These are phyloP conservation scores for Emmelina monodactyla DNA, from an alignment of 2,888 invertebrate species.

Conservation along the genomic window DNA sequence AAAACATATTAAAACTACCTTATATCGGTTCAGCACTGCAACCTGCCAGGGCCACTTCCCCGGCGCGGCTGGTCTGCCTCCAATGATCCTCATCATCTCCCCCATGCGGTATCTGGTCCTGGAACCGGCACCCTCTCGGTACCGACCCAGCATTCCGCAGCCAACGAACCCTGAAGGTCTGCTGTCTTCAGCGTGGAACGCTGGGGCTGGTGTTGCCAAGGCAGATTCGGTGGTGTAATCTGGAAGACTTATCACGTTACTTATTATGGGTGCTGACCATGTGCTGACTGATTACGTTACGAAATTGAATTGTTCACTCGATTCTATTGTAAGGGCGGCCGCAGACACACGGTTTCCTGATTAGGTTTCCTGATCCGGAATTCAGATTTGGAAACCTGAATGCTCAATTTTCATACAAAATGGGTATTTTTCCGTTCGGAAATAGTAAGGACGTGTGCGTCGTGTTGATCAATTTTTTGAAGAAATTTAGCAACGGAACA, in stretches of 20 bases:
- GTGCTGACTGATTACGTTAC: too few relatives aligned
- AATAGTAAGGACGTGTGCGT: too few relatives aligned
- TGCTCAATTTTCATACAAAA: too few relatives aligned
- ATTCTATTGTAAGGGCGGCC: not conserved
- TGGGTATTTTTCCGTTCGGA: too few relatives aligned
- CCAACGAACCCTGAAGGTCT: constrained; percentile 20
- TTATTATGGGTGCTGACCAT: too few relatives aligned
- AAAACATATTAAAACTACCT: too few relatives aligned
- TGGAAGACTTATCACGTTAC: constrained; percentile 19
- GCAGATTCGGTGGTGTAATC: constrained; percentile 46
- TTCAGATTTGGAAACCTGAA: too few relatives aligned
- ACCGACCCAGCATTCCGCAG: constrained; percentile 42
- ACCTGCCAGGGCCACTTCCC: constrained; percentile 97
- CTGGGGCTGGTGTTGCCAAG: constrained; percentile 32
- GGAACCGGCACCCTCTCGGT: constrained; percentile 29
- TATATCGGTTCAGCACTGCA: constrained; percentile 83
- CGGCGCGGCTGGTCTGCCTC: constrained; percentile 79
- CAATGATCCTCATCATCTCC: constrained; percentile 82
- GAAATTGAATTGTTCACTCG: constrained; percentile 6
- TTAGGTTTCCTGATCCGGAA: too few relatives aligned
- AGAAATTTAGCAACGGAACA: too few relatives aligned
- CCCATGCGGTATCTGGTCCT: constrained; percentile 39
- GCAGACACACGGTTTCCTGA: not conserved
- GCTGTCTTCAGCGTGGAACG: constrained; percentile 38
- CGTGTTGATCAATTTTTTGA: too few relatives aligned